Evolutionary conservation across 1,140 invertebrate species (phyloP), one percentile per base, ranked within the genome.

Genomic region (Lucilia cuprina): DNA sequence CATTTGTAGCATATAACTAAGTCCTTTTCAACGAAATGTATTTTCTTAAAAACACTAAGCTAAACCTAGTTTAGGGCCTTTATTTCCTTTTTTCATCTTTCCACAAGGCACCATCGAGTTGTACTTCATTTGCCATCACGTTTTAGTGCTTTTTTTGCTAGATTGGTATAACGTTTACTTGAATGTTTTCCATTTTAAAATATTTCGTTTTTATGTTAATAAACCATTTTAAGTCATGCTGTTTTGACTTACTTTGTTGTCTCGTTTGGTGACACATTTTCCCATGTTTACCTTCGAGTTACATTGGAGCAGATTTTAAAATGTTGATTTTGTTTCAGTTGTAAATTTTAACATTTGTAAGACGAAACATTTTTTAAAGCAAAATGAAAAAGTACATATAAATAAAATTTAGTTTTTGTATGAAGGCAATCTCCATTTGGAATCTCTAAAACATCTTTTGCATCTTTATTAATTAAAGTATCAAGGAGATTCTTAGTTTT

Each of bases 151-250:
- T 60, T 60, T 60, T 30, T 30, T 12, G n/a, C 7, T 19, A 14
- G 2, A 7, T 70, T 21, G 19, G 65, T 70, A 19, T 19, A 9
- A 21, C 65, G 65, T 19, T 70, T 7, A 12, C n/a, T 70, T 12
- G 19, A 70, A 21, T 70, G 19, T 70, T 70, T 70, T 70, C 65
- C 19, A 70, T 70, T 80, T 80, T 80, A 49, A 80, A 80, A 80
- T 80, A 80, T 80, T 80, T 80, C 77, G 47, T 80, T 80, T 80
- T 80, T 80, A 80, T 80, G 77, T 80, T 80, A 80, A 80, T 80
- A 80, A 80, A 80, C 77, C 77, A 80, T 80, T 80, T 80, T 80
- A 47, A 80, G 77, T 80, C 77, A 80, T 80, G 77, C 41, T 80
- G 25, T 80, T 80, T 80, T 80, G 77, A 80, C 77, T 49, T 80